phyloP scores from a whole-genome alignment of 2,797 vertebrate species.

The Mionectes olivaceus region DNA sequence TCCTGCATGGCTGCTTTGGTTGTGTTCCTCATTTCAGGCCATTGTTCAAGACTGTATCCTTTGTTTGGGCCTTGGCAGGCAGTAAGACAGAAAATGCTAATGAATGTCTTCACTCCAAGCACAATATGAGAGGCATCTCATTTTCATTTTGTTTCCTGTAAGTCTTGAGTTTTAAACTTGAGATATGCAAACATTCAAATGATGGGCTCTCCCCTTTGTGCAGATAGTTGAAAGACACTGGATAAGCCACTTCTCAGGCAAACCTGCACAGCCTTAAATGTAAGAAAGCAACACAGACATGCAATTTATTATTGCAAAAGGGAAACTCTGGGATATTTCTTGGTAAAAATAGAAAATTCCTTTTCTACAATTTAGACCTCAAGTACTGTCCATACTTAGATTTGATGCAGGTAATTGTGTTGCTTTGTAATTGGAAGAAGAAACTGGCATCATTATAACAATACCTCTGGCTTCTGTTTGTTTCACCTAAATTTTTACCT shows the following conservation, averaged over 20 bases:
- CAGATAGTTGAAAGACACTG: not conserved
- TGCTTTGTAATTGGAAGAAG: conserved; percentile 29
- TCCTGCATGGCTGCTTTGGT: not conserved
- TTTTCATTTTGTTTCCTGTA: conserved; percentile 41
- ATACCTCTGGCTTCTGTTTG: not conserved
- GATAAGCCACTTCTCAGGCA: not conserved
- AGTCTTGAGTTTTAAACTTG: conserved; percentile 46
- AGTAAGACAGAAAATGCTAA: conserved; percentile 59
- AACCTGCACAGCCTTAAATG: not conserved
- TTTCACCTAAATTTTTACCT: not conserved
- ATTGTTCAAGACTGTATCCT: conserved; percentile 62
- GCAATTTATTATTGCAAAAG: not conserved
- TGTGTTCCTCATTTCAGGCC: conserved; percentile 58
- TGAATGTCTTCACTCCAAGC: not conserved
- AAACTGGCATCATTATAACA: conserved; percentile 36
- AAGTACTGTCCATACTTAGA: not conserved
- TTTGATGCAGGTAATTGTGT: not conserved
- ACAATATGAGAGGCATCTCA: conserved; percentile 38
- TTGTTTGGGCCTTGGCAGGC: conserved; percentile 68
- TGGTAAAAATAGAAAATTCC: not conserved
- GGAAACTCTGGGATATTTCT: not conserved
- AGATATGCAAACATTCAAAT: not conserved
- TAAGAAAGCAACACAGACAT: not conserved
- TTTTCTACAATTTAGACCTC: not conserved
- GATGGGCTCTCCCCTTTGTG: not conserved